Conservation (phyloP, 2,113 vertebrate genomes). For the Phalacrocorax aristotelis region DNA sequence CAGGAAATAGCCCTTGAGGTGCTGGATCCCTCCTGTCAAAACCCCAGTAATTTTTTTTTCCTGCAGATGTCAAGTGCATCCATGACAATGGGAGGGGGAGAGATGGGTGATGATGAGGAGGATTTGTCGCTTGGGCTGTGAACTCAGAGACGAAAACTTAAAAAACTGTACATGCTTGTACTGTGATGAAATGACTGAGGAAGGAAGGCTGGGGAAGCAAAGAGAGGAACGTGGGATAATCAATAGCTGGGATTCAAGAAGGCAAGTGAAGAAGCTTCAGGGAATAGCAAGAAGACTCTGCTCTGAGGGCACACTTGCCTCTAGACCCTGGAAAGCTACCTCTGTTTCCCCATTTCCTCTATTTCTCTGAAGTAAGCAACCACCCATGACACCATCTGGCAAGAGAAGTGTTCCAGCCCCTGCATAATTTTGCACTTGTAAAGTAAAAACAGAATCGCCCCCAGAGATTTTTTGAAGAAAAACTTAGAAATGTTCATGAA, state of each 20-base stretch:
- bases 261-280: neutral
- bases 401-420: neutral
- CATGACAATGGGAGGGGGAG: neutral
- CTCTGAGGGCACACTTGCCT: neutral
- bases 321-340: neutral
- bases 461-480: neutral
- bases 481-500: neutral
- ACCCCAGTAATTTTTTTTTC: neutral
- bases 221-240: neutral
- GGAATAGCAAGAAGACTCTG: neutral
- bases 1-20: neutral
- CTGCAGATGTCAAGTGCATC: neutral
- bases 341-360: neutral
- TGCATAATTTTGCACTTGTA: accelerated
- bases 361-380: neutral
- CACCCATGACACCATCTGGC: neutral
- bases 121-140: neutral
- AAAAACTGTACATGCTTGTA: neutral
- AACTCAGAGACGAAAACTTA: neutral
- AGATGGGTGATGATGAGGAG: neutral
- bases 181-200: neutral
- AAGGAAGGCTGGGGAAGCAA: neutral
- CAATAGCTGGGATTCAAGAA: neutral
- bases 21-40: neutral
- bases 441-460: neutral